Evolutionary conservation across 2,888 invertebrate genomes (phyloP).

Genomic region (Callinectes sapidus): DNA sequence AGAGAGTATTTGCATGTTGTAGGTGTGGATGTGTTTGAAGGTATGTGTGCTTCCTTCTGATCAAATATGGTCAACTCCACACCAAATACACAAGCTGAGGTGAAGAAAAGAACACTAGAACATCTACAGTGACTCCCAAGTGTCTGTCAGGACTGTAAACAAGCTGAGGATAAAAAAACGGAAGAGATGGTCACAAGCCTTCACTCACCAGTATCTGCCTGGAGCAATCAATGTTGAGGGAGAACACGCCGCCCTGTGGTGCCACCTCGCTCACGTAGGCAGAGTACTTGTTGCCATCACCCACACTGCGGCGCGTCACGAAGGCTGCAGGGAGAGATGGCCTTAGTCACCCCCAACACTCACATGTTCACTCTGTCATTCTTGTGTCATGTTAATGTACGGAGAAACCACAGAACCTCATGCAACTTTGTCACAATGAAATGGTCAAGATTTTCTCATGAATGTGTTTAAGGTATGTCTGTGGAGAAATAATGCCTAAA

Average conservation of each 20-base stretch:
- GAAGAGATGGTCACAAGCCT: background rate
- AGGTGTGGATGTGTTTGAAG: background rate
- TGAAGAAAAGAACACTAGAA: too few species aligned
- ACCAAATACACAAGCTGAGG: too few species aligned
- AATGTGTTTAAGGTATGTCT: background rate
- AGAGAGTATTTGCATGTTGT: background rate
- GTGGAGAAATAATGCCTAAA: too few species aligned
- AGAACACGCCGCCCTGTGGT: constrained; percentile 88
- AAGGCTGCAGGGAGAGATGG: constrained; percentile 50
- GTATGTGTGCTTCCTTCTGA: background rate
- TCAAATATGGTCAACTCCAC: too few species aligned
- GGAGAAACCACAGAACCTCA: too few species aligned
- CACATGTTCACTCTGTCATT: background rate
- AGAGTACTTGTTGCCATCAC: constrained; percentile 63
- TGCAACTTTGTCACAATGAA: background rate
- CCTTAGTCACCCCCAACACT: background rate
- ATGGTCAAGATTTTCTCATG: background rate
- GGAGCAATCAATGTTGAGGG: constrained; percentile 80
- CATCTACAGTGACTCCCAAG: too few species aligned
- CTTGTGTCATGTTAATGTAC: background rate
- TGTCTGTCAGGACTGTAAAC: too few species aligned
- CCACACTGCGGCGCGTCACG: constrained; percentile 64
- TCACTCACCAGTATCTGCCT: constrained; percentile 75
- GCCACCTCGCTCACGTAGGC: constrained; percentile 79
- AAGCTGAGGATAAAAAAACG: background rate